These are phyloP conservation scores for Drosophila tristis DNA, from an alignment of 1,140 invertebrate species.

Conservation along the genomic window DNA sequence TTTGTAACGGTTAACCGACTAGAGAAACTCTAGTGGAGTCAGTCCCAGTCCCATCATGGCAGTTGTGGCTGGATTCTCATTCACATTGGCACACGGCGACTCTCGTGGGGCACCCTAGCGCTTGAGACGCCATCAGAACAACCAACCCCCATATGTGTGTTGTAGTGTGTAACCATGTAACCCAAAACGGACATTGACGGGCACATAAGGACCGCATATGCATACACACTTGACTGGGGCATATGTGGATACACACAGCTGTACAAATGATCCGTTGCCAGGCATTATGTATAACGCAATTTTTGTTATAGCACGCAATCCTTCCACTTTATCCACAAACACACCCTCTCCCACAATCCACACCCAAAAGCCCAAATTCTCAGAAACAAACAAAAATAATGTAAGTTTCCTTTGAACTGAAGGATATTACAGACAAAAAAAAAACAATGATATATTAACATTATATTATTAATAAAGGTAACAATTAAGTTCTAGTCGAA, in stretches of 20 bases:
- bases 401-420: conserved; percentile 6
- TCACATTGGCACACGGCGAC: too few species aligned
- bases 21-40: too few species aligned
- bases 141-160: conserved; percentile 46
- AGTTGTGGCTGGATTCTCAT: neutral
- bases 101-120: conserved; percentile 33
- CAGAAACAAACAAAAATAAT: conserved; percentile 30
- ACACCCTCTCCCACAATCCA: neutral
- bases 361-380: conserved; percentile 13
- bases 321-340: conserved; percentile 9
- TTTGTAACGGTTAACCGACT: too few species aligned
- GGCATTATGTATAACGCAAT: conserved; percentile 46
- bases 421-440: neutral
- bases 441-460: conserved; percentile 45
- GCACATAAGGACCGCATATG: conserved; percentile 39
- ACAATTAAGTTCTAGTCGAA: conserved; percentile 83
- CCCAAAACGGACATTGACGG: conserved; percentile 36
- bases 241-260: conserved; percentile 18
- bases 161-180: conserved; percentile 37
- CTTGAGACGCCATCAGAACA: neutral
- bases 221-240: conserved; percentile 29
- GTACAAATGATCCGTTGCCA: conserved; percentile 43
- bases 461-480: conserved; percentile 53
- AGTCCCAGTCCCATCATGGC: neutral
- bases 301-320: conserved; percentile 59